phyloP scores from a whole-genome alignment of 2,113 vertebrate genomes.

The Physeter macrocephalus region DNA sequence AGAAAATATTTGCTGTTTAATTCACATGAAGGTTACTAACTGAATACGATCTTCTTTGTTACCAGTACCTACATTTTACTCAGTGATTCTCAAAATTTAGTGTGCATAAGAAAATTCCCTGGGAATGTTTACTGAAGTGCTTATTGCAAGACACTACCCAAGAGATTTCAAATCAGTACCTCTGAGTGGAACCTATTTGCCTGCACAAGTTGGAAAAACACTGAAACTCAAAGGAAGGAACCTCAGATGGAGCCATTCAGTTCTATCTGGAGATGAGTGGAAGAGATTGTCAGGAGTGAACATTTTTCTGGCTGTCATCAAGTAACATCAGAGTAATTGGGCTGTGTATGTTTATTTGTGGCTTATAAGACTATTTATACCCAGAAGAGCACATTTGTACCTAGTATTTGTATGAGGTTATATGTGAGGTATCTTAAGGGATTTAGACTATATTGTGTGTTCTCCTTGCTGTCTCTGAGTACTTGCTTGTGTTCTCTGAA shows the following conservation, averaged over 20 bases:
- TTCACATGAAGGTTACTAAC: background rate
- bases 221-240: background rate
- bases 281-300: background rate
- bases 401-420: background rate
- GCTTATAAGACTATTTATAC: background rate
- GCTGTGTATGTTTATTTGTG: background rate
- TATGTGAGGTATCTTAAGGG: background rate
- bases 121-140: background rate
- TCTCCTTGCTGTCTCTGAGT: background rate
- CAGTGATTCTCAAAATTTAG: background rate
- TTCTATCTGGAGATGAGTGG: background rate
- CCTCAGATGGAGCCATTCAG: background rate
- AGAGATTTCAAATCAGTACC: background rate
- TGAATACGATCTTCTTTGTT: background rate
- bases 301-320: background rate
- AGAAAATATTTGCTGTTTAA: background rate
- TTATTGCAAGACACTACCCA: background rate
- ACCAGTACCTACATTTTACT: background rate
- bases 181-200: background rate
- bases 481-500: background rate
- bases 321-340: background rate
- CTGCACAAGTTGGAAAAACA: background rate
- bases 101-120: background rate
- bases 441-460: background rate
- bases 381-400: background rate